Evolutionary conservation across 2,888 invertebrate species (phyloP), one percentile per base, ranked within the genome.

Genomic region (Nephrocerus scutellatus): DNA sequence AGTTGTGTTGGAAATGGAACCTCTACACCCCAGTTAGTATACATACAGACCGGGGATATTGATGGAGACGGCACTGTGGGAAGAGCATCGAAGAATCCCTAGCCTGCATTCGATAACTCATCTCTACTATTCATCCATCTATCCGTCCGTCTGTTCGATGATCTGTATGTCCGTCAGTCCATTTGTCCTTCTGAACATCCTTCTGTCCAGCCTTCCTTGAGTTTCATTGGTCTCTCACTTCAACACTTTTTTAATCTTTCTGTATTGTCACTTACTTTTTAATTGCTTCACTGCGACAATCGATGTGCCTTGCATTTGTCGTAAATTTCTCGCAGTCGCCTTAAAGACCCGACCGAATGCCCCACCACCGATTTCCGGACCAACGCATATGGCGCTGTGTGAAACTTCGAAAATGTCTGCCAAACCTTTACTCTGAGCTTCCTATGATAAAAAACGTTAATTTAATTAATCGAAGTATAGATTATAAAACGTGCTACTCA

Each of bases 281-380:
- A 85, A 66, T 65, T 80, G 79, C 57, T 86, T 87, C 7, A 84
- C 81, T 6, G 86, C 86, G 0, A 85, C 84, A 0, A 71, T 69
- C 10, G 71, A 52, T 59, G 72, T 56, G 57, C 77, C 56, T 54
- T 73, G 68, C 59, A 72, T 68, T 2, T 68, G 68, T 2, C 59
- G 55, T 18, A 74, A 56, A 31, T 71, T 71, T 39, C 75, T 72
- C 5, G 82, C 73, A 2, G 72, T 73, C 0, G 82, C 84, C 14
- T 76, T 72, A 55, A 77, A 82, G 0, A 86, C 86, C 29, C 74
- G 71, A 0, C 86, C 86, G 59, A 86, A 87, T 6, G 84, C 83
- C 1, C 86, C 86, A 49, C 77, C 77, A 2, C 84, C 86, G 49
- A 84, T 75, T 54, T 49, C 73, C 53, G 15, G 67, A 45, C 53